Conservation (phyloP, 2,888 invertebrate species). For the Drosophila yooni region DNA sequence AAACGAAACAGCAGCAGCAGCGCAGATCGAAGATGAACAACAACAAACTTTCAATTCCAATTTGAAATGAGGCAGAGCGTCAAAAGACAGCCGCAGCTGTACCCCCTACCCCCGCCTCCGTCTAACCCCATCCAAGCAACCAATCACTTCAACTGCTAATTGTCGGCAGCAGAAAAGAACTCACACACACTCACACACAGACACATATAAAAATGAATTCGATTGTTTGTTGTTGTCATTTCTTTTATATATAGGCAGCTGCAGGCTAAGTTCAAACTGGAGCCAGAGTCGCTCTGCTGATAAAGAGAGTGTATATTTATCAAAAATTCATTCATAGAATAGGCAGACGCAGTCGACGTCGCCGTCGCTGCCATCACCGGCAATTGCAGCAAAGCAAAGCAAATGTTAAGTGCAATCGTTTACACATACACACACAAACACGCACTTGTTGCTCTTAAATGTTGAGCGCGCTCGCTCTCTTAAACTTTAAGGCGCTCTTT, state of each 20-base stretch:
- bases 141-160: slow-evolving; percentile 78
- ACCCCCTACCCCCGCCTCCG: slow-evolving; percentile 3
- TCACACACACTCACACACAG: slow-evolving; percentile 20
- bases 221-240: slow-evolving; percentile 36
- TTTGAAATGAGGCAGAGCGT: slow-evolving; percentile 79
- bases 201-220: slow-evolving; percentile 53
- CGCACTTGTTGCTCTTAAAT: slow-evolving; percentile 54
- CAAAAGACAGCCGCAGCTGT: slow-evolving; percentile 66
- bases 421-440: slow-evolving; percentile 1
- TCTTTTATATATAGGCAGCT: slow-evolving; percentile 30
- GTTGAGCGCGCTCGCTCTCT: slow-evolving; percentile 3
- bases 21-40: slow-evolving; percentile 40
- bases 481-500: background rate
- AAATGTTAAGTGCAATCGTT: slow-evolving; percentile 46
- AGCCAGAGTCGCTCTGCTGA: slow-evolving; percentile 50
- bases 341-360: slow-evolving; percentile 35
- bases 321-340: slow-evolving; percentile 79
- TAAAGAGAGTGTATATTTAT: slow-evolving; percentile 70
- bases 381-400: slow-evolving; percentile 25
- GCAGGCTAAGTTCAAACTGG: slow-evolving; percentile 10
- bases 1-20: slow-evolving; percentile 15
- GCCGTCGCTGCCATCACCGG: slow-evolving; percentile 31
- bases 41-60: slow-evolving; percentile 73
- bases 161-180: slow-evolving; percentile 67
- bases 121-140: slow-evolving; percentile 25